Evolutionary conservation across 2,113 vertebrate genomes (phyloP), one percentile per base, ranked within the genome.

Genomic region (Callionymus lyra): DNA sequence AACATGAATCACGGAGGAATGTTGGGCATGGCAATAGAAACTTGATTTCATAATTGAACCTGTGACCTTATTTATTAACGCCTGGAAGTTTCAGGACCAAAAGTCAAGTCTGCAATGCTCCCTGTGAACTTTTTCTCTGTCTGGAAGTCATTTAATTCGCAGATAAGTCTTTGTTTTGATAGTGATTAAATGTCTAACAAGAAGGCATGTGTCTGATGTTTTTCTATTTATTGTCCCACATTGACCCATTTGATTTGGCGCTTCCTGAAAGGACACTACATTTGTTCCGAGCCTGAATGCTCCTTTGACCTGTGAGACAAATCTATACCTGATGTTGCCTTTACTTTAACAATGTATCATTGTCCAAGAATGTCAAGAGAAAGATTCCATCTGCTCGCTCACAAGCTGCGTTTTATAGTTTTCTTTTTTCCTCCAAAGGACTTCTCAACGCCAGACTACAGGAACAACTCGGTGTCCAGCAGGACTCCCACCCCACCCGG

Each of bases 401-500:
- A 38, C 18, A 13, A 5, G 42, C n/a, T 48, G 18, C 44, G 6
- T 53, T 47, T 36, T 2, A 3, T 37, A 17, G 37, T 46, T 33
- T 1, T 18, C 15, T 55, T 19, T 55, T 19, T 46, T 47, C 14
- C 34, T 54, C 33, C 6, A 16, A 44, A 87, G 86, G 84, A 86
- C 49, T 69, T 83, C 36, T 81, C 60, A 6, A 46, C 70, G 1
- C 32, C 72, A 50, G 83, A 86, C 51, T 70, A 72, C 56, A 82
- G 82, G 52, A 81, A 56, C 38, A 80, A 74, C 68, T 86, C 79
- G 1, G 45, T 77, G 34, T 80, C 81, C 41, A 85, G 84, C 64
- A 69, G 83, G 53, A 86, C 83, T 21, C 82, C 86, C 1, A 86
- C 85, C n/a, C 85, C 82, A 12, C 83, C 83, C 9, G 86, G 80